Conservation (phyloP, 1,140 invertebrate species). For the Neodiprion lecontei region DNA sequence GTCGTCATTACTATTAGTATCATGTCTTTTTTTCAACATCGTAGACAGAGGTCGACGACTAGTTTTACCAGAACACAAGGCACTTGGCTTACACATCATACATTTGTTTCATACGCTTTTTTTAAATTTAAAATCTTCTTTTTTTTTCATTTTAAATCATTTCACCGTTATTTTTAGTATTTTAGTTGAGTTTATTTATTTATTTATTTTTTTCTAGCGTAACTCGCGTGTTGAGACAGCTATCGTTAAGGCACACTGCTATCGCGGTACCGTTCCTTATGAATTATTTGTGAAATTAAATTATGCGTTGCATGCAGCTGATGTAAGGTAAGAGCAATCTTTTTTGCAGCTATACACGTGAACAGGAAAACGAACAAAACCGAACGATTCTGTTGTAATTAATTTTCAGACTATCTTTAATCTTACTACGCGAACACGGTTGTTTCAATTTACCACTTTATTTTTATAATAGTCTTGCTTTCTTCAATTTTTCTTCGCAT, state of each 20-base stretch:
- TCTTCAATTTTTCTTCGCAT: background rate
- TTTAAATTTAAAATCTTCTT: conserved; percentile 18
- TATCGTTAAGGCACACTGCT: conserved; percentile 34
- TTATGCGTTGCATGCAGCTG: too few species aligned
- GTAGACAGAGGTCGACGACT: conserved; percentile 61
- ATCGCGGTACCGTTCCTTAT: background rate
- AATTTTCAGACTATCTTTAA: background rate
- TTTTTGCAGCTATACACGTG: background rate
- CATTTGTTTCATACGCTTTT: conserved; percentile 41
- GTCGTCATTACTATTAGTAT: background rate
- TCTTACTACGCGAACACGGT: background rate
- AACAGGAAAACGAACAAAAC: background rate
- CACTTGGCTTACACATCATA: conserved; percentile 61
- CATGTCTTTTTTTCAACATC: conserved; percentile 46
- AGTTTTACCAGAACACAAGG: conserved; percentile 60
- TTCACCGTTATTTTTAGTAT: conserved; percentile 33
- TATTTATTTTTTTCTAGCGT: conserved; percentile 38
- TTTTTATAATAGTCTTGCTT: too few species aligned
- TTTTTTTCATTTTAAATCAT: conserved; percentile 44
- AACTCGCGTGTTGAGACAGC: conserved; percentile 49
- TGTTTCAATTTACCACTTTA: too few species aligned
- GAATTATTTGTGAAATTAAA: too few species aligned
- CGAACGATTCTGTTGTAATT: background rate
- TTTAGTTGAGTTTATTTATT: conserved; percentile 23
- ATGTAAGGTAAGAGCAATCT: too few species aligned